Percentiles rank a stretch among this genome's conserved stretches.
phyloP scores from a whole-genome alignment of 1,140 invertebrate species.

The roundworm (Caenorhabditis elegans) region WBcel235 BX284606.5:8779001-8779500 shows the following conservation, averaged over 20 bases:
- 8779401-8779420: conserved; percentile 8
- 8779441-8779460: too few relatives aligned
- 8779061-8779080: neutral
- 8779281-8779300: too few relatives aligned
- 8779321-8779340: conserved; percentile 2
- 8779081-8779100: neutral
- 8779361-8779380: conserved; percentile 36
- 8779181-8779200: conserved; percentile 5
- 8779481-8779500: too few relatives aligned
- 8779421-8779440: neutral
- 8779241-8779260: neutral
- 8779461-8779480: neutral
- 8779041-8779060: neutral
- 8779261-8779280: too few relatives aligned
- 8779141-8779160: conserved; percentile 15
- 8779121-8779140: neutral
- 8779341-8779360: neutral
- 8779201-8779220: neutral
- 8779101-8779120: conserved; percentile 24
- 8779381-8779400: neutral
- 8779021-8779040: neutral
- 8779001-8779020: conserved; percentile 39
- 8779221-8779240: conserved; percentile 27
- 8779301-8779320: too few relatives aligned
- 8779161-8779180: conserved; percentile 30